These are phyloP conservation scores for Temnopleurus reevesii DNA, from an alignment of 53 echinoderm and acorn worm genomes.

Conservation along the genomic window DNA sequence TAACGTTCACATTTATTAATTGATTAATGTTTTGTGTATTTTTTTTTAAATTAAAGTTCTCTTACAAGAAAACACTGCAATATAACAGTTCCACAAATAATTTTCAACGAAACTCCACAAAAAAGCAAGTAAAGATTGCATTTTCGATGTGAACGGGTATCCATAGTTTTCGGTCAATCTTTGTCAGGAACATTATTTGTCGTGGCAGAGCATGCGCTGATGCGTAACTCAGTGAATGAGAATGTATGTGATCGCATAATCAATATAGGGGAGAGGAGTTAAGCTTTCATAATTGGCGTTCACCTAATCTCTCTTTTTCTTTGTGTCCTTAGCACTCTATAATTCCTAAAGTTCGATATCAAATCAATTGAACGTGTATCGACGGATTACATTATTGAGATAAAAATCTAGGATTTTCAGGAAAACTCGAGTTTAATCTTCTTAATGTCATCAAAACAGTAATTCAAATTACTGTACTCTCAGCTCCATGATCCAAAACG, in stretches of 20 bases:
- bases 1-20: background rate
- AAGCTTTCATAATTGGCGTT: constrained; percentile 7
- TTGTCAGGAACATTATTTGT: background rate
- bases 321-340: background rate
- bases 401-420: too few species aligned
- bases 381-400: too few species aligned
- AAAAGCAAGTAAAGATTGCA: background rate
- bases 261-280: background rate
- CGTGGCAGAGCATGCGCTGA: background rate
- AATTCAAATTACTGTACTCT: too few species aligned
- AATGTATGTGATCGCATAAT: background rate
- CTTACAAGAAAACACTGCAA: too few species aligned
- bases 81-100: background rate
- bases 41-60: too few species aligned
- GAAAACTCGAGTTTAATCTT: too few species aligned
- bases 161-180: background rate
- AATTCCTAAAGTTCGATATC: background rate
- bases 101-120: background rate
- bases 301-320: constrained; percentile 11
- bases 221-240: background rate
- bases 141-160: background rate
- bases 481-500: too few species aligned
- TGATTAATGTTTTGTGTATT: background rate
- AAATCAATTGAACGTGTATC: background rate
- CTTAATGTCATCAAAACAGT: too few species aligned